Conservation (phyloP, 1,140 invertebrate genomes). For the Saccostrea echinata region DNA sequence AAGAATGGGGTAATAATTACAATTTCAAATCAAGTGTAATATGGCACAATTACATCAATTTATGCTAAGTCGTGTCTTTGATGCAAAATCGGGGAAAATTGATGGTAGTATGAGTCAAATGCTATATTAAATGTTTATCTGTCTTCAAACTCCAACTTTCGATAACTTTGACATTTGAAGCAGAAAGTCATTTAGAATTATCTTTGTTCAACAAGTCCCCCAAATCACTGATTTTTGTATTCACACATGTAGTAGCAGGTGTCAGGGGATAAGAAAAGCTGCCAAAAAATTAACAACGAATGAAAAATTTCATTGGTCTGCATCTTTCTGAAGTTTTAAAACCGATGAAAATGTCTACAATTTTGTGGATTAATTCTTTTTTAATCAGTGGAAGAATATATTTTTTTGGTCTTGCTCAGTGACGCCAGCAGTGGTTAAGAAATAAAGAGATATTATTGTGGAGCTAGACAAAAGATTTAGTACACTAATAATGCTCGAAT, state of each 20-base stretch:
- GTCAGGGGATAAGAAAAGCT: not conserved
- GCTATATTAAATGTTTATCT: slow-evolving; percentile 43
- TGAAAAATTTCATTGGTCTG: not conserved
- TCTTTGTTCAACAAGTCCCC: slow-evolving; percentile 30
- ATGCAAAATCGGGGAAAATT: slow-evolving; percentile 24
- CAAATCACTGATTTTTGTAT: not conserved
- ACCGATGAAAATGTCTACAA: not conserved
- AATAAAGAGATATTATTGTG: slow-evolving; percentile 28
- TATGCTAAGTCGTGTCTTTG: slow-evolving; percentile 36
- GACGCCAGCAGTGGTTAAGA: not conserved
- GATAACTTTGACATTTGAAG: slow-evolving; percentile 46
- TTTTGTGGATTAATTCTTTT: slow-evolving; percentile 32
- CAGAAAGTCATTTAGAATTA: slow-evolving; percentile 34
- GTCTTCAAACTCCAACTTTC: slow-evolving; percentile 1
- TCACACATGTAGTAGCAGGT: slow-evolving; percentile 25
- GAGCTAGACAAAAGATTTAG: slow-evolving; percentile 6
- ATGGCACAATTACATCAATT: slow-evolving; percentile 46
- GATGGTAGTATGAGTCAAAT: slow-evolving; percentile 35
- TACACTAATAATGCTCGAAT: slow-evolving; percentile 32
- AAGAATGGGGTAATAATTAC: slow-evolving; percentile 33
- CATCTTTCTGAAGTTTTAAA: slow-evolving; percentile 5
- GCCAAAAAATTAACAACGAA: not conserved
- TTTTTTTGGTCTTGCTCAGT: slow-evolving; percentile 18
- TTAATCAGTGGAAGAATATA: slow-evolving; percentile 25
- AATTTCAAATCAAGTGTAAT: slow-evolving; percentile 50